phyloP scores from a whole-genome alignment of 1,140 invertebrate species.

The Hylaeus volcanicus region DNA sequence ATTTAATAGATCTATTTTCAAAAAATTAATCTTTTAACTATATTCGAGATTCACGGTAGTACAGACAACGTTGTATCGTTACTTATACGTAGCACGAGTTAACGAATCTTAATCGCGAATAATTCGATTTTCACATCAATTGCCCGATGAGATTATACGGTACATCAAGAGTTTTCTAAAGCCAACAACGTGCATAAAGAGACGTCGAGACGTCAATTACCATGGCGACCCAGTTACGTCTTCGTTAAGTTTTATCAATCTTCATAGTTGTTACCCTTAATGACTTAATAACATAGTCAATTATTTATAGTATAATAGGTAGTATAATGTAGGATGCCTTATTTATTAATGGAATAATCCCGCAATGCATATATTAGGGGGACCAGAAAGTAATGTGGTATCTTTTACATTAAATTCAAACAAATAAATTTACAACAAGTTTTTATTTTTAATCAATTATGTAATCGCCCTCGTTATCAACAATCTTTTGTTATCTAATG shows the following conservation, averaged over 20 bases:
- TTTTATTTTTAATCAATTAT: too few species aligned
- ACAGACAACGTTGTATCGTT: too few species aligned
- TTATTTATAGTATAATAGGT: too few species aligned
- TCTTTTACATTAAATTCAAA: too few species aligned
- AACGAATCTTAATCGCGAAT: slow-evolving; percentile 22
- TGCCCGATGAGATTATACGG: slow-evolving; percentile 46
- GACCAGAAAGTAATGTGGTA: too few species aligned
- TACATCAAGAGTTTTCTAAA: slow-evolving; percentile 43
- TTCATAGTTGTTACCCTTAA: neutral
- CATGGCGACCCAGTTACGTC: slow-evolving; percentile 1
- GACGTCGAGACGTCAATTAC: slow-evolving; percentile 28
- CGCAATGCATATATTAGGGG: too few species aligned
- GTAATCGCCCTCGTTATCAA: too few species aligned
- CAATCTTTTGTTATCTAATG: too few species aligned
- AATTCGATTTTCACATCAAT: slow-evolving; percentile 54
- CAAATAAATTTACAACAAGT: too few species aligned
- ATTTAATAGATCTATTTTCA: neutral
- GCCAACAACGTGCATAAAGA: slow-evolving; percentile 34
- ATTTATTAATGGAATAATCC: too few species aligned
- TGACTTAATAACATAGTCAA: neutral
- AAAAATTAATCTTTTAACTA: too few species aligned
- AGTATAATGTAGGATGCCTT: too few species aligned
- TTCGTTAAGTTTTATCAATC: slow-evolving; percentile 8
- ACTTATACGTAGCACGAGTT: neutral
- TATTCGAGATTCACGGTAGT: neutral